These are phyloP conservation scores for Bucorvus abyssinicus DNA, from an alignment of 2,797 vertebrate species.

Conservation along the genomic window DNA sequence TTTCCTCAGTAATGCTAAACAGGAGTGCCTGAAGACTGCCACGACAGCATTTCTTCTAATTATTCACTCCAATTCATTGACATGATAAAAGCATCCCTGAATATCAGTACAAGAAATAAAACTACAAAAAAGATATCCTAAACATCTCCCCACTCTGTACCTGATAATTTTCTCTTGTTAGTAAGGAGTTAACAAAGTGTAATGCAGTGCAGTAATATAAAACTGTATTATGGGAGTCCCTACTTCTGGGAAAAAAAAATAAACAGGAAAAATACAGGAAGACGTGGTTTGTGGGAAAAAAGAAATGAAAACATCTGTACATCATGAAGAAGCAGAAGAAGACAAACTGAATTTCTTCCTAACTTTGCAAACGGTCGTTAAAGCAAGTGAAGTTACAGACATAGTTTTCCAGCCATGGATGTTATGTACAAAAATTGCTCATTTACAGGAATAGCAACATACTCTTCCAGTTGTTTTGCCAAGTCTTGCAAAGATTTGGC, in stretches of 20 bases:
- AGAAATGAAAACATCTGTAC: background rate
- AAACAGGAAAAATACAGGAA: background rate
- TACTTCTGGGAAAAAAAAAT: background rate
- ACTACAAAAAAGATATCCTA: background rate
- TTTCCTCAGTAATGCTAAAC: background rate
- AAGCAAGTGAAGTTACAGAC: background rate
- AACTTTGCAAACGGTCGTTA: background rate
- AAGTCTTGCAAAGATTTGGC: constrained; percentile 79
- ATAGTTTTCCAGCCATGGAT: background rate
- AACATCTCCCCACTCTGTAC: background rate
- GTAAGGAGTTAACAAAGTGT: background rate
- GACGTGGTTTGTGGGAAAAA: background rate
- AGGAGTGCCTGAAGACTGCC: background rate
- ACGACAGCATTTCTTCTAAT: background rate
- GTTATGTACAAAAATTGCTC: background rate
- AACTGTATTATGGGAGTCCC: background rate
- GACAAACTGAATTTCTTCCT: background rate
- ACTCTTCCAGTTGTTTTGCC: constrained; percentile 88
- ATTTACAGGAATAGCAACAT: constrained; percentile 34
- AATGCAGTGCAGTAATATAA: background rate
- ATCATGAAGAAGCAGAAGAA: background rate
- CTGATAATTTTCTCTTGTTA: background rate
- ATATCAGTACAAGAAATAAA: background rate
- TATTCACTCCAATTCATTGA: background rate
- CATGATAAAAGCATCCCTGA: background rate